phyloP scores from a whole-genome alignment of 2,888 invertebrate genomes.

The Torymus auratus region DNA sequence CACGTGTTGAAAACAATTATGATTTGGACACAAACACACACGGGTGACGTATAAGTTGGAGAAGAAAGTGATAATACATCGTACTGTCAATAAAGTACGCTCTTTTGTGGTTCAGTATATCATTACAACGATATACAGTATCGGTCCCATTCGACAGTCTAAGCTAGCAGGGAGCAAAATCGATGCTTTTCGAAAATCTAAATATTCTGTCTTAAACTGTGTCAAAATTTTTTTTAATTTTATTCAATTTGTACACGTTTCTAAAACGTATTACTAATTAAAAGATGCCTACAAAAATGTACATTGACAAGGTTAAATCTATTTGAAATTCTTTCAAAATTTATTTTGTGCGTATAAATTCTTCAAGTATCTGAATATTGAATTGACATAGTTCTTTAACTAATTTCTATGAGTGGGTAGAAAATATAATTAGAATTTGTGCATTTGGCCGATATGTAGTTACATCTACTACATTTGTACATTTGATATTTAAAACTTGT shows the following conservation, averaged over 20 bases:
- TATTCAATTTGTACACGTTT: neutral
- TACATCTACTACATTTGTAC: neutral
- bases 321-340: neutral
- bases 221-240: neutral
- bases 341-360: neutral
- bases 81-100: conserved; percentile 33
- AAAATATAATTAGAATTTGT: too few species aligned
- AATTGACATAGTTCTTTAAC: neutral
- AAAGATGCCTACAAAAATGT: neutral
- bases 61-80: conserved; percentile 38
- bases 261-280: too few species aligned
- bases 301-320: conserved; percentile 8
- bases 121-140: conserved; percentile 38
- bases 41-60: conserved; percentile 10
- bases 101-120: conserved; percentile 27
- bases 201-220: too few species aligned
- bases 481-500: neutral
- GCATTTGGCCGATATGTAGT: too few species aligned
- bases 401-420: too few species aligned
- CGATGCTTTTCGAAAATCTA: conserved; percentile 21
- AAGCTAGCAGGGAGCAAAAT: conserved; percentile 30
- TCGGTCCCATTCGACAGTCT: conserved; percentile 56
- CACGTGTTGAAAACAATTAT: neutral
- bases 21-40: conserved; percentile 1
- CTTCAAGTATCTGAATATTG: too few species aligned